Conservation (phyloP, 2,113 vertebrate genomes). For the Ceuthmochares aereus region DNA sequence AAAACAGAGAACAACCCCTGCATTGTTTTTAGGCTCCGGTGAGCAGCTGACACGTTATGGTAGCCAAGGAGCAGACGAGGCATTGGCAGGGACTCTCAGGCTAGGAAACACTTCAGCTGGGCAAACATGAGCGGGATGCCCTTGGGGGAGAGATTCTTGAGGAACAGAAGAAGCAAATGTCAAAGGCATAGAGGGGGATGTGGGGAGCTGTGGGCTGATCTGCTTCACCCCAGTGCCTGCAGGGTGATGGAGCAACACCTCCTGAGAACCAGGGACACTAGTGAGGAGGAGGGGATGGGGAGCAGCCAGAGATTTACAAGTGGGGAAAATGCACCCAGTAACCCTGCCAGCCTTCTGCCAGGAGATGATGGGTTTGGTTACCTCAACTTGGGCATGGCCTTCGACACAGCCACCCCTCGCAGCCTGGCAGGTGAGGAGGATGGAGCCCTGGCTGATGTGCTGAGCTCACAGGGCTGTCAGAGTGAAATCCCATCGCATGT, state of each 20-base stretch:
- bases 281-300: rapidly evolving
- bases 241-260: background rate
- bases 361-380: background rate
- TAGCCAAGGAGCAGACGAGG: background rate
- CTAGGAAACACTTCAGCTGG: background rate
- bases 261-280: background rate
- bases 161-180: background rate
- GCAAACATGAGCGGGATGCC: background rate
- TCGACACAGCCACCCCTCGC: rapidly evolving
- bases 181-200: background rate
- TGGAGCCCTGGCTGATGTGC: rapidly evolving
- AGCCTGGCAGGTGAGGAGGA: too few species aligned
- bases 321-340: rapidly evolving
- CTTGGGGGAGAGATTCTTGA: background rate
- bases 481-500: background rate
- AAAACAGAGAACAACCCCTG: background rate
- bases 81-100: too few species aligned
- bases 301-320: background rate
- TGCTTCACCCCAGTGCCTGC: background rate
- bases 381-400: background rate
- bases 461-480: background rate
- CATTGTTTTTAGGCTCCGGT: background rate
- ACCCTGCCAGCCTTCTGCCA: background rate
- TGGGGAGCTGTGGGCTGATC: background rate
- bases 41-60: rapidly evolving